These are phyloP conservation scores for Bedellia somnulentella DNA, from an alignment of 2,888 invertebrate genomes.

Conservation along the genomic window DNA sequence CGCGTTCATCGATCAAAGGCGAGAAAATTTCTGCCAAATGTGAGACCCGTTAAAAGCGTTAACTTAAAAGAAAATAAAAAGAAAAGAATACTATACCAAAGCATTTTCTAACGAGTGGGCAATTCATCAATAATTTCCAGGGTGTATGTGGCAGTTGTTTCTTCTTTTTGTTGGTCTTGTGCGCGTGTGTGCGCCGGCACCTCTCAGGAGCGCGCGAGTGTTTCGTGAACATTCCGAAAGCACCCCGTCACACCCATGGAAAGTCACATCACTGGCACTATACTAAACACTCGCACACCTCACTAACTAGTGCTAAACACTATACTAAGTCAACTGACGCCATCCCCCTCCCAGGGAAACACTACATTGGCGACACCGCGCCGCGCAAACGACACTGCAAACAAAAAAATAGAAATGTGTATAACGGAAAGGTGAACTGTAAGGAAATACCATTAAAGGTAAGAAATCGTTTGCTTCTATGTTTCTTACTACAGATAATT, in stretches of 20 bases:
- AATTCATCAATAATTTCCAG: constrained; percentile 64
- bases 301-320: constrained; percentile 15
- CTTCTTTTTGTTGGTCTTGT: constrained; percentile 54
- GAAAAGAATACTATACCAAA: constrained; percentile 53
- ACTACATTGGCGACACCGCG: constrained; percentile 22
- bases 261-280: constrained; percentile 31
- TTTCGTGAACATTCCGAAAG: constrained; percentile 56
- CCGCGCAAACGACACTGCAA: constrained; percentile 50
- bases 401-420: constrained; percentile 41
- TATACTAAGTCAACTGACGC: constrained; percentile 42
- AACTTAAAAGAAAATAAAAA: constrained; percentile 18
- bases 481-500: too few relatives aligned
- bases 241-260: constrained; percentile 46
- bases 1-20: too few relatives aligned
- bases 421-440: constrained; percentile 2
- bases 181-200: constrained; percentile 40
- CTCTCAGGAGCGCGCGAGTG: constrained; percentile 52
- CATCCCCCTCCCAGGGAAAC: constrained; percentile 38
- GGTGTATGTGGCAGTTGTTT: constrained; percentile 53
- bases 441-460: too few relatives aligned
- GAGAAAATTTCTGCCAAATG: too few relatives aligned
- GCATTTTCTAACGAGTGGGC: constrained; percentile 63
- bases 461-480: too few relatives aligned
- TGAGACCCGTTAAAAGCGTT: too few relatives aligned
- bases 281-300: constrained; percentile 5